Conservation (phyloP, 2,797 vertebrate species). For the Gymnoscopelus braueri region DNA sequence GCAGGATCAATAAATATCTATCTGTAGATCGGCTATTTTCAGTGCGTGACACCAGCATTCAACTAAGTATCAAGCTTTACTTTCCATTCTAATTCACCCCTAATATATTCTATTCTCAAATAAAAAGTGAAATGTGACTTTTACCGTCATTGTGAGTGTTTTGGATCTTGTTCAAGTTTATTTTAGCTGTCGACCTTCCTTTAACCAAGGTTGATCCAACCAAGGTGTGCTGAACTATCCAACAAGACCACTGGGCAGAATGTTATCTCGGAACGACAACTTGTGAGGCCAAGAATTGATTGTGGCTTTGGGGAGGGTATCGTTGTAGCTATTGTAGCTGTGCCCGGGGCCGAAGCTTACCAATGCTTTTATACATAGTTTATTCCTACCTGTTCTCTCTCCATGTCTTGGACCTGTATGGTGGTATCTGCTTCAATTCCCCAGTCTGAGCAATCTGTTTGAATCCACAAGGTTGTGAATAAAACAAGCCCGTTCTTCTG, state of each 20-base stretch:
- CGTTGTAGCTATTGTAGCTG: slow-evolving; percentile 76
- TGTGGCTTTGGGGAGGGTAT: slow-evolving; percentile 78
- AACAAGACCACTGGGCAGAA: slow-evolving; percentile 65
- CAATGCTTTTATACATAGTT: slow-evolving; percentile 81
- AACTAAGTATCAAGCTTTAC: too few relatives aligned
- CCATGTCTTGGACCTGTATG: slow-evolving; percentile 79
- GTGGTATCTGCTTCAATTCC: slow-evolving; percentile 77
- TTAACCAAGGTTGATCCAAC: slow-evolving; percentile 55
- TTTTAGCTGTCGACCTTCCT: slow-evolving; percentile 51
- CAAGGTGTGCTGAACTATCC: slow-evolving; percentile 44
- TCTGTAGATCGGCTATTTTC: too few relatives aligned
- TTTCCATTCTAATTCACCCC: too few relatives aligned
- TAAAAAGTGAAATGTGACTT: slow-evolving; percentile 22
- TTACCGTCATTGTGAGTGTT: slow-evolving; percentile 33
- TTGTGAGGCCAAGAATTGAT: slow-evolving; percentile 79
- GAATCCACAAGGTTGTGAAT: slow-evolving; percentile 82
- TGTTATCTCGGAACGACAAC: slow-evolving; percentile 70
- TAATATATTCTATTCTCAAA: background rate
- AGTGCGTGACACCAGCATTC: too few relatives aligned
- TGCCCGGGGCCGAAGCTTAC: slow-evolving; percentile 78
- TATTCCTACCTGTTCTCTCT: slow-evolving; percentile 81
- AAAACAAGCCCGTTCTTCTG: slow-evolving; percentile 81
- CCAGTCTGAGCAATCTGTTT: slow-evolving; percentile 80
- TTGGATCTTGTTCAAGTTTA: slow-evolving; percentile 58
- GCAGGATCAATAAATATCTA: too few relatives aligned